Percentiles rank a stretch among this genome's conserved stretches.
These are phyloP conservation scores for Andricus quercusramuli DNA, from an alignment of 2,888 invertebrate species.

Conservation along the genomic window DNA sequence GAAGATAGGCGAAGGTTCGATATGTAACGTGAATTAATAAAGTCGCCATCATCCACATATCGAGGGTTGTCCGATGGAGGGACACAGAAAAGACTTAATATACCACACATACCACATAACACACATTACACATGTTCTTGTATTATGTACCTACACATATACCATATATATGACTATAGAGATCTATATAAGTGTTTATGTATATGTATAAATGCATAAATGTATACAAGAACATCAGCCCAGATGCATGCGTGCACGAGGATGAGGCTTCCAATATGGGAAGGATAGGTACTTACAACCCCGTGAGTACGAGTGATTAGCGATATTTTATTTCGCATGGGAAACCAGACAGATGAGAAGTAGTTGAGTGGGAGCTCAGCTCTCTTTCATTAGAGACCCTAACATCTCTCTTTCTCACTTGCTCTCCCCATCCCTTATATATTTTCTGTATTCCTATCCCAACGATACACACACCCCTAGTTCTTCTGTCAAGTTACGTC, in stretches of 20 bases:
- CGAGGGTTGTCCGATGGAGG: constrained; percentile 54
- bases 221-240: constrained; percentile 42
- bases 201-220: neutral
- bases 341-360: constrained; percentile 78
- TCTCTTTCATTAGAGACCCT: constrained; percentile 73
- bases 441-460: constrained; percentile 44
- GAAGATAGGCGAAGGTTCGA: constrained; percentile 44
- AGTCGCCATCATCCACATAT: constrained; percentile 56
- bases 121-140: constrained; percentile 10
- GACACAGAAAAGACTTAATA: constrained; percentile 43
- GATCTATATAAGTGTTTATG: neutral
- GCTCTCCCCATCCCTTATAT: constrained; percentile 50
- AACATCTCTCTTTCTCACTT: constrained; percentile 59
- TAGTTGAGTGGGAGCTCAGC: constrained; percentile 78
- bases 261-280: constrained; percentile 54
- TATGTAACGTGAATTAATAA: constrained; percentile 61
- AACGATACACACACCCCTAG: constrained; percentile 47
- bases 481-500: constrained; percentile 52
- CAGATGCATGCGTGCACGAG: constrained; percentile 55
- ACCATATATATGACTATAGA: neutral
- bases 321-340: constrained; percentile 79
- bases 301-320: constrained; percentile 76
- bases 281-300: constrained; percentile 67
- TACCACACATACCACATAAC: constrained; percentile 18
- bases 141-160: constrained; percentile 4